Evolutionary conservation across 2,888 invertebrate species (phyloP), one percentile per base, ranked within the genome.

Genomic region (Phalera bucephala): DNA sequence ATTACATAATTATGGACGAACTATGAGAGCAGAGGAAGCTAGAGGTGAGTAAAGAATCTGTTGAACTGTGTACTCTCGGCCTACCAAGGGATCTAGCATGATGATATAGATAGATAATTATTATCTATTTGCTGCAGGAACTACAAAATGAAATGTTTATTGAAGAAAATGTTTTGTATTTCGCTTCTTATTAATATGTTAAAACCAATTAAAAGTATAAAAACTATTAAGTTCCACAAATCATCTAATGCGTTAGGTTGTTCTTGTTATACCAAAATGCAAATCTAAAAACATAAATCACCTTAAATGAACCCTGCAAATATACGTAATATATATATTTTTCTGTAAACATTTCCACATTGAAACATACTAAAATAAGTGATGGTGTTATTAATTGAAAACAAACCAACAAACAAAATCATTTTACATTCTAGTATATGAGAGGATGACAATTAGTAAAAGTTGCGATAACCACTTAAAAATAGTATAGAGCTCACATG

Each of bases 131-230:
- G n/a, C n/a, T n/a, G n/a, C n/a, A n/a, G n/a, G n/a, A n/a, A n/a
- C n/a, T n/a, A n/a, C n/a, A n/a, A n/a, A n/a, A n/a, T n/a, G n/a
- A n/a, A n/a, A 52, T 48, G 27, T 30, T 42, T 65, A 58, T 69
- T 76, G 71, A 76, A 74, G 76, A 79, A 69, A 75, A 70, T 72
- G 72, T 71, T 75, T 52, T 82, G 70, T 84, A 80, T 80, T 83
- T 72, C 59, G 60, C 73, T 79, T 78, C 75, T 80, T 80, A 78
- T 66, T 74, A 74, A 74, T 80, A 74, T 77, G 65, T 76, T 79
- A 73, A 78, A 83, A 17, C 79, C 71, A 80, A 80, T 73, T 72
- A 59, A 40, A 71, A 65, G 60, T 80, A 80, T 77, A 80, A 81
- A 80, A 80, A 75, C 71, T 72, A 75, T 76, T 64, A 71, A 56